Evolutionary conservation across 1,140 invertebrate genomes (phyloP).

Genomic region (Drosophila kurseongensis): DNA sequence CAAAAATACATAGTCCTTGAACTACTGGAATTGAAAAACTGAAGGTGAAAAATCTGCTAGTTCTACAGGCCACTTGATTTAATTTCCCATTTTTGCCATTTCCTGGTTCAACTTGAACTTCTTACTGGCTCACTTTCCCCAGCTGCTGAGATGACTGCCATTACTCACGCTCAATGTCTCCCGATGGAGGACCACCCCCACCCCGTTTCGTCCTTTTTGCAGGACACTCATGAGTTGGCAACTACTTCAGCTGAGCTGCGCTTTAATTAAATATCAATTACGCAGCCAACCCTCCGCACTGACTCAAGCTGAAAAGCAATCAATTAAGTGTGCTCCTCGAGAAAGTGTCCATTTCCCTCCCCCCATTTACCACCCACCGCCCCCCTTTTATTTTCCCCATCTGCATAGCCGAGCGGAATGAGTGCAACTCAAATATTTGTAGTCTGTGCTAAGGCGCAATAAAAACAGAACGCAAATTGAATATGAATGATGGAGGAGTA

Average conservation of each 20-base stretch:
- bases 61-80: conserved; percentile 29
- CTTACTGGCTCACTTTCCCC: conserved; percentile 14
- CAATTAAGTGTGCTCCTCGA: conserved; percentile 71
- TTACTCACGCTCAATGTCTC: conserved; percentile 45
- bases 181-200: not conserved
- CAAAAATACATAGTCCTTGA: conserved; percentile 6
- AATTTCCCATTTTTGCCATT: conserved; percentile 35
- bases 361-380: not conserved
- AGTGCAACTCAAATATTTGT: conserved; percentile 76
- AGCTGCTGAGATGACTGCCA: conserved; percentile 28
- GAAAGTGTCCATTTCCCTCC: conserved; percentile 35
- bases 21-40: conserved; percentile 3
- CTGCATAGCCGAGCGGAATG: conserved; percentile 30
- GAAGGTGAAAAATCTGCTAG: conserved; percentile 11
- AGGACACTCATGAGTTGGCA: conserved; percentile 55
- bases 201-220: not conserved
- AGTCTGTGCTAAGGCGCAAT: conserved; percentile 47
- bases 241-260: conserved; percentile 67
- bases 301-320: conserved; percentile 68
- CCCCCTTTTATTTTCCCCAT: conserved; percentile 2
- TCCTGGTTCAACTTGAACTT: conserved; percentile 30
- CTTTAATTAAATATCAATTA: conserved; percentile 82
- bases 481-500: conserved; percentile 45
- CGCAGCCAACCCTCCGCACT: conserved; percentile 38
- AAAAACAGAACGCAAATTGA: conserved; percentile 55